Evolutionary conservation across 2,888 invertebrate species (phyloP).

Genomic region (Oegoconia quadripuncta): DNA sequence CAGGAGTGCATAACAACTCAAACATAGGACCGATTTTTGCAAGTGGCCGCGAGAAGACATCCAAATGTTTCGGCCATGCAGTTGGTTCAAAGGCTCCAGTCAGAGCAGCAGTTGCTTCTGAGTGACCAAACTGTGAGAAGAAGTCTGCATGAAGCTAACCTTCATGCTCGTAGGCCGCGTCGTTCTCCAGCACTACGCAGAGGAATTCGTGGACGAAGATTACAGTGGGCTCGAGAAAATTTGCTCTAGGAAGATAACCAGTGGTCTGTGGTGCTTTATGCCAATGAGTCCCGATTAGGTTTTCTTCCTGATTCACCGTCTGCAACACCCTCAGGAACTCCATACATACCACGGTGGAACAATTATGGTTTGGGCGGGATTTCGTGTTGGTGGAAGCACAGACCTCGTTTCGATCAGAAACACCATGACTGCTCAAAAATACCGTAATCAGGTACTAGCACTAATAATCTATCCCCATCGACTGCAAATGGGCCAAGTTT

Average conservation of each 20-base stretch:
- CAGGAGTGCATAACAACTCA: not conserved
- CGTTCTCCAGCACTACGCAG: not conserved
- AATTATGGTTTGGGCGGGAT: not conserved
- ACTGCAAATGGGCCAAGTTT: not conserved
- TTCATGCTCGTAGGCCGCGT: constrained; percentile 17
- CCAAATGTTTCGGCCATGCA: constrained; percentile 9
- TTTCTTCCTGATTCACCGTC: not conserved
- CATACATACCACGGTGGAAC: not conserved
- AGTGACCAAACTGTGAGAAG: constrained; percentile 3
- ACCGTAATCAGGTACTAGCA: not conserved
- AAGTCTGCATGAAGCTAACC: constrained; percentile 17
- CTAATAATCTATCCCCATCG: not conserved
- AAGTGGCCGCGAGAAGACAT: constrained; percentile 10
- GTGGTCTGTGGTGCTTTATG: not conserved
- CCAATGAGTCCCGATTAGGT: not conserved
- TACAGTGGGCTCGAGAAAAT: not conserved
- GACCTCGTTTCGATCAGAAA: not conserved
- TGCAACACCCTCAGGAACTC: not conserved
- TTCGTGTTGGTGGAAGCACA: not conserved
- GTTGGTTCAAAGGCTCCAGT: constrained; percentile 14
- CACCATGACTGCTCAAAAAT: not conserved
- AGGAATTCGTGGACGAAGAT: not conserved
- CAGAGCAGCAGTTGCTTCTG: constrained; percentile 16
- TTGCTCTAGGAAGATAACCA: not conserved
- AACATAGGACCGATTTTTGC: constrained; percentile 11